These are phyloP conservation scores for Platanista minor DNA, from an alignment of 2,113 vertebrate species.

Conservation along the genomic window DNA sequence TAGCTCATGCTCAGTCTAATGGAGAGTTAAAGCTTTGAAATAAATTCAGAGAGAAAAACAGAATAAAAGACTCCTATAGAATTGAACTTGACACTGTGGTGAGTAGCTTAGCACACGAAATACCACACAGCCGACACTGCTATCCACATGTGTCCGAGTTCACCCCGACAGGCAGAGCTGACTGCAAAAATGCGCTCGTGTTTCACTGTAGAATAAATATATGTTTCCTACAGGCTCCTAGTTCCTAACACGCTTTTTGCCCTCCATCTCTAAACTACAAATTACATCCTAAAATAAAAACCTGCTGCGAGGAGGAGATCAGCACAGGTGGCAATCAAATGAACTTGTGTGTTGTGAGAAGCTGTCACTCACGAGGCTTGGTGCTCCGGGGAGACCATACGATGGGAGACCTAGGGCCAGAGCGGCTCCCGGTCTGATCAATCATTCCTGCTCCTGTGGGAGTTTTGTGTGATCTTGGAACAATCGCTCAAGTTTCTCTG, in stretches of 20 bases:
- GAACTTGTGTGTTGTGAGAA: background rate
- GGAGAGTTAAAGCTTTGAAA: conserved; percentile 66
- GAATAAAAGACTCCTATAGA: conserved; percentile 50
- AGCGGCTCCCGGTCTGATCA: too few species aligned
- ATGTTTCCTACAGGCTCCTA: background rate
- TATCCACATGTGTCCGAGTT: conserved; percentile 5
- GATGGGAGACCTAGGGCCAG: too few species aligned
- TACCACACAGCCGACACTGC: conserved; percentile 62
- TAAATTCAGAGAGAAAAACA: conserved; percentile 64
- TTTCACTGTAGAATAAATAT: background rate
- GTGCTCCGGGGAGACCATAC: background rate
- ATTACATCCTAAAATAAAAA: background rate
- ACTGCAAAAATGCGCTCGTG: conserved; percentile 7
- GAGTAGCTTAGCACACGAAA: conserved; percentile 37
- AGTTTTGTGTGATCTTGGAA: background rate
- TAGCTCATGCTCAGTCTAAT: conserved; percentile 64
- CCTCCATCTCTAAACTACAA: conserved; percentile 15
- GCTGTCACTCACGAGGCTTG: fast-evolving
- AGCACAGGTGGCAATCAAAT: background rate
- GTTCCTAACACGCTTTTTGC: background rate
- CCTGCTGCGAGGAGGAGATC: background rate
- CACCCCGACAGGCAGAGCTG: conserved; percentile 27
- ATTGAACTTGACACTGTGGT: conserved; percentile 66
- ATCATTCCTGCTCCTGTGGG: background rate
- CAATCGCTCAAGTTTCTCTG: background rate